Evolutionary conservation across 2,888 invertebrate genomes (phyloP).

Genomic region (Agrochola macilenta): DNA sequence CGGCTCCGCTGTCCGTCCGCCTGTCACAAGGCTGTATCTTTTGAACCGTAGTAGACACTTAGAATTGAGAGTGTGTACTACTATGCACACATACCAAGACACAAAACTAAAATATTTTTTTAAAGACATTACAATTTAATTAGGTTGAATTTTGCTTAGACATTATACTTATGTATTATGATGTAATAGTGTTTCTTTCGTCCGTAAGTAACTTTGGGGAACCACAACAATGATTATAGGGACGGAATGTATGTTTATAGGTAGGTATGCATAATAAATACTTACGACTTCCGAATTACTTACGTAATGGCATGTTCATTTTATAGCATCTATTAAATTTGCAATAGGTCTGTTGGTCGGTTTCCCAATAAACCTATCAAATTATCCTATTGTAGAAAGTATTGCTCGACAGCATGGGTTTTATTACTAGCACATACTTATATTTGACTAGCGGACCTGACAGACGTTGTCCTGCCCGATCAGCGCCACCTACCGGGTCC

Average conservation of each 20-base stretch:
- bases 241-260: not conserved
- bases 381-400: not conserved
- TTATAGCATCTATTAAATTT: constrained; percentile 30
- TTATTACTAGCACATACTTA: not conserved
- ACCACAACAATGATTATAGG: not conserved
- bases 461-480: not conserved
- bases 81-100: too few species aligned
- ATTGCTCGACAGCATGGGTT: constrained; percentile 1
- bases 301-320: constrained; percentile 2
- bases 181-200: not conserved
- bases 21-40: not conserved
- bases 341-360: not conserved
- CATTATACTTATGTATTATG: not conserved
- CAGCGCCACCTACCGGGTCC: not conserved
- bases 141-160: constrained; percentile 1
- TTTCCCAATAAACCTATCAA: constrained; percentile 1
- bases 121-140: not conserved
- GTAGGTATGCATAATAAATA: not conserved
- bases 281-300: constrained; percentile 12
- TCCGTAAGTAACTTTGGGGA: not conserved
- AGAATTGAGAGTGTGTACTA: too few species aligned
- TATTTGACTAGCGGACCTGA: not conserved
- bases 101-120: not conserved
- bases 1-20: not conserved
- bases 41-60: not conserved